Conservation (phyloP, 2,113 vertebrate species). For the Dermatemys mawii region DNA sequence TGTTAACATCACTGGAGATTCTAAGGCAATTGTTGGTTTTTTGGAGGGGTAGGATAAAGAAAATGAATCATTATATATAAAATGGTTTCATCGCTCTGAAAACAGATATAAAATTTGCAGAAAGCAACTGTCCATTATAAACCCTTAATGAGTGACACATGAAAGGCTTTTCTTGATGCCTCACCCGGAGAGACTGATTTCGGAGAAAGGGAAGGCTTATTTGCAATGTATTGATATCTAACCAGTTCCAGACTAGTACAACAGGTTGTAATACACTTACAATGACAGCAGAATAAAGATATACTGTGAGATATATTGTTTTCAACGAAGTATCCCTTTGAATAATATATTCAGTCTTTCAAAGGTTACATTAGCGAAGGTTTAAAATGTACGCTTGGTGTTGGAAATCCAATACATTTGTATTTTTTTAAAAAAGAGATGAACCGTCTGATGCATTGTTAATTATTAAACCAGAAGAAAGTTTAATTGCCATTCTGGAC, state of each 20-base stretch:
- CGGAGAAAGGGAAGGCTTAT: neutral
- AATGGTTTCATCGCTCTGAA: neutral
- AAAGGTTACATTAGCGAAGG: neutral
- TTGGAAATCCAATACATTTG: neutral
- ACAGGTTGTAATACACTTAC: neutral
- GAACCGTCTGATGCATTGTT: neutral
- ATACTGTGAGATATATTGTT: neutral
- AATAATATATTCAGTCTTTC: neutral
- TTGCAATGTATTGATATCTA: neutral
- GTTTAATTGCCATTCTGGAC: constrained; percentile 62
- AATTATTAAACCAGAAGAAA: neutral
- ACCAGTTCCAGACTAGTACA: neutral
- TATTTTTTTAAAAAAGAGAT: neutral
- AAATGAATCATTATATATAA: neutral
- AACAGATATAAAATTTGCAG: neutral
- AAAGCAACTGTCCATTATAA: neutral
- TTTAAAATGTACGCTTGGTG: fast-evolving
- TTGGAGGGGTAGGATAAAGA: neutral
- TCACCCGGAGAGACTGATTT: neutral
- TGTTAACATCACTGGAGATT: neutral
- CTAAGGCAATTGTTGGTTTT: neutral
- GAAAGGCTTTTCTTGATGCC: neutral
- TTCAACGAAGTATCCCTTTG: neutral
- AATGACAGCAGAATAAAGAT: neutral
- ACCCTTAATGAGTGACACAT: neutral